Base-by-base conservation (phyloP, 1,140 invertebrate species). In the Zaprionus camerounensis region DNA sequence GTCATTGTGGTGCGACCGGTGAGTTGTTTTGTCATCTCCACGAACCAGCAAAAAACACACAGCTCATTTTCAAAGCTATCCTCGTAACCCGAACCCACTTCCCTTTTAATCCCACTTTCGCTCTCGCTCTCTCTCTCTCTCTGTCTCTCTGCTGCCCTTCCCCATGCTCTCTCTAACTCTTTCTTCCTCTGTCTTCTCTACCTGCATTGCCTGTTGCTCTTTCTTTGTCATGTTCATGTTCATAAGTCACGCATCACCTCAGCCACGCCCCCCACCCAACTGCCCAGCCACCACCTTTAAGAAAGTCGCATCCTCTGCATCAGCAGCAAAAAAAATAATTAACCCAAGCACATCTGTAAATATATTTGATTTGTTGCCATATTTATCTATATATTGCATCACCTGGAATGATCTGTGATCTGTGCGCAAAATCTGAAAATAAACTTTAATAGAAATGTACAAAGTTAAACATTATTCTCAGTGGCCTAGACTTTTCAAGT, bases 1-100 rank as follows among this genome's bases (percentile, higher is more conserved):
- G 85, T 82, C 91, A 92, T 70, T 92, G 91, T 82, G 91, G 91
- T 80, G 91, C 91, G 79, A 88, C 78, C 81, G 91, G 91, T 92
- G 91, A 92, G 91, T 92, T 92, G 75, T 81, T 75, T 80, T 85
- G 68, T 82, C 79, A 79, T 84, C 79, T 83, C 83, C 77, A 67
- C 72, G 53, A 53, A 64, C 31, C 31, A 49, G 24, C 5, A 46
- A 46, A 46, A 31, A 56, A 28, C n/a, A 56, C 20, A 63, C 64
- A 46, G 17, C 26, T 55, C 71, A 70, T 64, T 53, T 17, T 22
- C 34, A n/a, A 15, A 12, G n/a, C 41, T n/a, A 20, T 26, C 22
- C 44, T 22, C 17, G 13, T 15, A 41, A 41, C 36, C 38, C 56
- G 6, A n/a, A 41, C 12, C 53, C 53, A 55, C n/a, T 17, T 28